Evolutionary conservation across 2,797 vertebrate species (phyloP).

Genomic region (Steatocranus sp.): DNA sequence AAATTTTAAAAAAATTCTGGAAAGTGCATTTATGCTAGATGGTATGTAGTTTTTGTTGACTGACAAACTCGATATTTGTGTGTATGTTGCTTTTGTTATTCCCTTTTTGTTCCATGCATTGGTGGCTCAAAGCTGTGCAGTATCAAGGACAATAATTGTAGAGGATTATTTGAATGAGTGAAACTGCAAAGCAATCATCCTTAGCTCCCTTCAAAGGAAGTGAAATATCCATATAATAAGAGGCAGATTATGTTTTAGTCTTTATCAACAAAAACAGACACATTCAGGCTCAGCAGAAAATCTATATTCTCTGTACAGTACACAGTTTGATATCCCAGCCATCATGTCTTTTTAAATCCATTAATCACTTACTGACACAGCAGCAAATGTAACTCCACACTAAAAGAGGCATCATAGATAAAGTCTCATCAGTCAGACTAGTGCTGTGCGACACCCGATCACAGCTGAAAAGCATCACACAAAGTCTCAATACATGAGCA

Average conservation of each 20-base stretch:
- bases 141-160: constrained; percentile 51
- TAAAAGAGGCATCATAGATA: constrained; percentile 50
- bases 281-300: constrained; percentile 48
- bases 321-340: constrained; percentile 63
- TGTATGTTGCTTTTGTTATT: neutral
- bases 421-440: constrained; percentile 61
- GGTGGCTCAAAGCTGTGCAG: constrained; percentile 4
- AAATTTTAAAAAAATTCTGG: constrained; percentile 15
- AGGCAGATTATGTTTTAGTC: constrained; percentile 62
- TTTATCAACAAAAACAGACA: constrained; percentile 70
- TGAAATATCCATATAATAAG: constrained; percentile 59
- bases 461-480: constrained; percentile 50
- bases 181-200: constrained; percentile 26
- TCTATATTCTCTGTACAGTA: constrained; percentile 60
- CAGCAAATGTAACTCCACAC: constrained; percentile 40
- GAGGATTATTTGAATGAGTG: constrained; percentile 51
- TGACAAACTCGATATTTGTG: constrained; percentile 23
- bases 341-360: constrained; percentile 66
- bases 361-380: constrained; percentile 66
- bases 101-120: constrained; percentile 10
- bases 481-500: constrained; percentile 26
- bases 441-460: constrained; percentile 43
- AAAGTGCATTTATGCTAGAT: constrained; percentile 7
- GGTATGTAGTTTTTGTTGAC: constrained; percentile 23
- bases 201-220: constrained; percentile 33